Base-by-base conservation (phyloP, 2,888 invertebrate genomes). In the Caenorhabditis zanzibari region DNA sequence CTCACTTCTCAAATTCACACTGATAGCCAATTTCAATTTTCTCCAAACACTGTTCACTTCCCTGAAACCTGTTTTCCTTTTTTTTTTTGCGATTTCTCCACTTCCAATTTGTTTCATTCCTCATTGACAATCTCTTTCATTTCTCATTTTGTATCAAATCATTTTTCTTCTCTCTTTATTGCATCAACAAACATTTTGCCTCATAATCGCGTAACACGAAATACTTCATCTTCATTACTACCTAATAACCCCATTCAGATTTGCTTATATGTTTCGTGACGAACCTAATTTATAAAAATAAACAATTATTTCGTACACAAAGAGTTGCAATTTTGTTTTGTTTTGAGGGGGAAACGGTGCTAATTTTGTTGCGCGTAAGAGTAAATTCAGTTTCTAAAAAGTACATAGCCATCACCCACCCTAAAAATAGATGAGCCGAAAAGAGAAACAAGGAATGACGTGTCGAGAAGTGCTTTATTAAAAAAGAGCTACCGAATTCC, bases 261-360 rank as follows among this genome's bases (percentile, higher is more conserved):
- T 22, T 52, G 24, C 59, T 28, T 16, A 38, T 22, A 59, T 56
- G 66, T 76, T 77, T 69, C 54, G 26, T 77, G 69, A 77, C 77
- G 77, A 77, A 77, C 77, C 77, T 63, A 77, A 77, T 77, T 69
- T 58, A 22, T 47, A 24, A 75, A 75, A 75, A 75, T 75, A 75
- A 64, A 66, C 49, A 52, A 66, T 49, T 52, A 44, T 35, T 22
- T 19, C 32, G 19, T n/a, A 66, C 66, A 66, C 32, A 22, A 32
- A 49, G 35, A 10, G 22, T 52, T 32, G 63, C 63, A 63, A 26
- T n/a, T n/a, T 26, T 28, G 44, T 63, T 47, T 44, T 14, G 44
- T 26, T 26, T 44, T 44, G 63, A 63, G 63, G 44, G 63, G 63
- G 63, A 63, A 63, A 26, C 44, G 63, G n/a, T 63, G 44, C 44